Conservation (phyloP, 2,113 vertebrate genomes). For the Tragelaphus scriptus region DNA sequence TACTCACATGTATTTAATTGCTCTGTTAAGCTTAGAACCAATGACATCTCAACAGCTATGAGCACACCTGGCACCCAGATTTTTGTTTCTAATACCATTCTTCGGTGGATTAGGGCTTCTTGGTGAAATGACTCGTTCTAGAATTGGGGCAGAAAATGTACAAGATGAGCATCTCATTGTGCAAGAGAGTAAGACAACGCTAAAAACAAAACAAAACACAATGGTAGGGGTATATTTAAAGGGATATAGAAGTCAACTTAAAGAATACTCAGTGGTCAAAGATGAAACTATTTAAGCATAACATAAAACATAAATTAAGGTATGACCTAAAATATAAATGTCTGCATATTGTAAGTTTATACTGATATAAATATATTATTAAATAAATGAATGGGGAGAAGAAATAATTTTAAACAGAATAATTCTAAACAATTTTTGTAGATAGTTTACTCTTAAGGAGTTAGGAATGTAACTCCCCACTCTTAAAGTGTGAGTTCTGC, state of each 20-base stretch:
- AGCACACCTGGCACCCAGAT: background rate
- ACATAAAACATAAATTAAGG: background rate
- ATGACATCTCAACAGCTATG: background rate
- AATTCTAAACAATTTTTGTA: background rate
- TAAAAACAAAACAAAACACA: background rate
- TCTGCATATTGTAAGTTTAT: background rate
- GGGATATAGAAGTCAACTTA: background rate
- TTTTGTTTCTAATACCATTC: background rate
- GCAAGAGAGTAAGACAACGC: background rate
- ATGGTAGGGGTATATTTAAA: background rate
- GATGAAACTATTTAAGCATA: background rate
- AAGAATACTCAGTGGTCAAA: background rate
- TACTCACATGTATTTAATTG: background rate
- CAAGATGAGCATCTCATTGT: background rate
- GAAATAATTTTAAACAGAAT: background rate
- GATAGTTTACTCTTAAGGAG: background rate
- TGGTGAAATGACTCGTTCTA: background rate
- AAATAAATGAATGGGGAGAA: background rate
- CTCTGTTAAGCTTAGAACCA: background rate
- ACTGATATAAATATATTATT: background rate
- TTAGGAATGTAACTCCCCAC: background rate
- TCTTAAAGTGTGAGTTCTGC: background rate
- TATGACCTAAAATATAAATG: background rate
- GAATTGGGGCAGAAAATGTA: background rate
- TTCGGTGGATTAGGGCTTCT: background rate